These are phyloP conservation scores for Glomeris marginata DNA, from an alignment of 2,888 invertebrate genomes.

Conservation along the genomic window DNA sequence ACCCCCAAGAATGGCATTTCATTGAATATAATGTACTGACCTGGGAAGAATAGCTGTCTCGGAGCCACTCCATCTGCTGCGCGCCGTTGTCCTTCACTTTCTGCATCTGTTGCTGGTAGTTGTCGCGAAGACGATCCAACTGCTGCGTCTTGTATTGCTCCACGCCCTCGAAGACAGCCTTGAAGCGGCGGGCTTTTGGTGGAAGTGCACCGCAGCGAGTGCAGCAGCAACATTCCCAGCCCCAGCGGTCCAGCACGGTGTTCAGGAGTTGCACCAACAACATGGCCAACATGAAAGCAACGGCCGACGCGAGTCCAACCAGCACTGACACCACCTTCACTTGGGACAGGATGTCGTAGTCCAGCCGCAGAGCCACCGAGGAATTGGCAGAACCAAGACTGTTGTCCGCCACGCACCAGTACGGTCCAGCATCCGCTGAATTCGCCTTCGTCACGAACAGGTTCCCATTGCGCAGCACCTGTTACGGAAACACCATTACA, in stretches of 20 bases:
- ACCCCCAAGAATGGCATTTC: too few relatives aligned
- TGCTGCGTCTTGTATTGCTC: slow-evolving; percentile 80
- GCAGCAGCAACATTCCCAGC: slow-evolving; percentile 34
- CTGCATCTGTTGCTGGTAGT: slow-evolving; percentile 81
- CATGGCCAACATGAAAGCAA: slow-evolving; percentile 61
- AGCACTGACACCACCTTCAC: slow-evolving; percentile 70
- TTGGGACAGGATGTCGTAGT: slow-evolving; percentile 67
- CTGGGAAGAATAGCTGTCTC: slow-evolving; percentile 77
- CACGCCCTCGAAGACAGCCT: slow-evolving; percentile 75
- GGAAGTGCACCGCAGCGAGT: slow-evolving; percentile 46
- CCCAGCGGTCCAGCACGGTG: slow-evolving; percentile 19
- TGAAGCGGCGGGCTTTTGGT: slow-evolving; percentile 66
- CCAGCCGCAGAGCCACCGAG: slow-evolving; percentile 61
- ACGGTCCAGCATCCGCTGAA: slow-evolving; percentile 58
- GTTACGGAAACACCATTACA: too few relatives aligned
- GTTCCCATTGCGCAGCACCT: slow-evolving; percentile 59
- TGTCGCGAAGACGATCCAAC: slow-evolving; percentile 71
- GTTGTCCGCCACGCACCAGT: slow-evolving; percentile 73
- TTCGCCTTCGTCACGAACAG: slow-evolving; percentile 51
- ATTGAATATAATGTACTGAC: too few relatives aligned
- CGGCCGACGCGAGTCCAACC: slow-evolving; percentile 64
- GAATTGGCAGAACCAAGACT: slow-evolving; percentile 62
- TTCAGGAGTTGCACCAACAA: slow-evolving; percentile 60
- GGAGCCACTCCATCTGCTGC: slow-evolving; percentile 86
- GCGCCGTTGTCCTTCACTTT: slow-evolving; percentile 85